These are phyloP conservation scores for Boulengeromyrus knoepffleri DNA, from an alignment of 2,113 vertebrate species.

Conservation along the genomic window DNA sequence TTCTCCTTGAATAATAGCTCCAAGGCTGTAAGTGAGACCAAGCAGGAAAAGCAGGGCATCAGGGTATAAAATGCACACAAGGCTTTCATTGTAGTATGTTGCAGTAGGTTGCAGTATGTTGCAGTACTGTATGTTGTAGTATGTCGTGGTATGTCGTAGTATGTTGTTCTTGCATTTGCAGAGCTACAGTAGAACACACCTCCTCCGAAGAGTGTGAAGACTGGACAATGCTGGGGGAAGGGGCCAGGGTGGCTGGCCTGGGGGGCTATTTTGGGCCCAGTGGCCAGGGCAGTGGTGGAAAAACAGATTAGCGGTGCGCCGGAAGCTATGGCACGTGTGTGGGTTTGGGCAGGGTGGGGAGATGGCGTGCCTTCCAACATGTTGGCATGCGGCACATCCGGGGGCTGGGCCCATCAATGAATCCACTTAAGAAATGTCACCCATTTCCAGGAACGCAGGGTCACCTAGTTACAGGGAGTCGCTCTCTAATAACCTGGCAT, in stretches of 20 bases:
- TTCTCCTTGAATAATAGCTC: background rate
- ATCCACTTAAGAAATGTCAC: background rate
- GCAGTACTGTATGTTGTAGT: too few relatives aligned
- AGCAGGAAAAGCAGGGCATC: background rate
- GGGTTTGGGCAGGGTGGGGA: constrained; percentile 6
- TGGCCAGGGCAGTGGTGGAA: constrained; percentile 27
- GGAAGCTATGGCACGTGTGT: constrained; percentile 21
- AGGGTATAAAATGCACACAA: background rate
- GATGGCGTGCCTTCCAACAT: constrained; percentile 19
- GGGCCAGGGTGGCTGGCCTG: background rate
- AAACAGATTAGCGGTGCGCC: constrained; percentile 23
- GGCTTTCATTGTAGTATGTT: background rate
- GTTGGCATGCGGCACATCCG: constrained; percentile 19
- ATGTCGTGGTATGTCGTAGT: too few relatives aligned
- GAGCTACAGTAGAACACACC: background rate
- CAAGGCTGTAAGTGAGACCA: background rate
- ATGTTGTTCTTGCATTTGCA: background rate
- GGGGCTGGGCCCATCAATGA: background rate
- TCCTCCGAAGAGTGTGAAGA: background rate
- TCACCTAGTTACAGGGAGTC: background rate
- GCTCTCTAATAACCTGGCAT: background rate
- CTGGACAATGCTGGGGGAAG: background rate
- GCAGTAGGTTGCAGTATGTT: too few relatives aligned
- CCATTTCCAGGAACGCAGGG: background rate
- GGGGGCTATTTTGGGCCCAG: constrained; percentile 34